These are phyloP conservation scores for Chrysodeixis includens DNA, from an alignment of 2,888 invertebrate genomes.

Conservation along the genomic window DNA sequence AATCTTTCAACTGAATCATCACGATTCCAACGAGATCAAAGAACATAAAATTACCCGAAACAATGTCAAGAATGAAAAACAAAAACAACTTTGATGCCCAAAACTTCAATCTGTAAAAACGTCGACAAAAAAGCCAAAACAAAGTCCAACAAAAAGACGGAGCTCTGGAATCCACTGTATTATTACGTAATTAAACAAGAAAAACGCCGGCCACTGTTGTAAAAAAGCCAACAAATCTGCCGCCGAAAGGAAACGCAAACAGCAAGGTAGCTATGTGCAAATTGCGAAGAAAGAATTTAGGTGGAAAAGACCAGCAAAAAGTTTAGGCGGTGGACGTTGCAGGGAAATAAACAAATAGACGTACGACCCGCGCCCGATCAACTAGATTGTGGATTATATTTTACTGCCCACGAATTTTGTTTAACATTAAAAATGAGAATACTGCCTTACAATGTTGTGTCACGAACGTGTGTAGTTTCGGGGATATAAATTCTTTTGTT, in stretches of 20 bases:
- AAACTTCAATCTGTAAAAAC: constrained; percentile 44
- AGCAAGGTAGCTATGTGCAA: constrained; percentile 77
- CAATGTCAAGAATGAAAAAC: constrained; percentile 32
- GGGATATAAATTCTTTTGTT: constrained; percentile 55
- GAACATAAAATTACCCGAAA: constrained; percentile 30
- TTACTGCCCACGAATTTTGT: constrained; percentile 66
- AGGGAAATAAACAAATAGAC: constrained; percentile 82
- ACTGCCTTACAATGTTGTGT: constrained; percentile 54
- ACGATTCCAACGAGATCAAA: constrained; percentile 37
- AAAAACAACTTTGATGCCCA: constrained; percentile 21
- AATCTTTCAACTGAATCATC: neutral
- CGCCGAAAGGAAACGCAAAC: constrained; percentile 80
- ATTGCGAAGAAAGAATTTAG: constrained; percentile 66
- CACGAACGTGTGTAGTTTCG: constrained; percentile 59
- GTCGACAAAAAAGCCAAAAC: constrained; percentile 43
- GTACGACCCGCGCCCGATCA: constrained; percentile 78
- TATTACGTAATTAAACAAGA: constrained; percentile 79
- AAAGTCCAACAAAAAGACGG: constrained; percentile 47
- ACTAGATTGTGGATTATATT: constrained; percentile 78
- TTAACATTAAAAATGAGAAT: constrained; percentile 61
- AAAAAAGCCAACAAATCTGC: constrained; percentile 81
- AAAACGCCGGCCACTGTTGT: constrained; percentile 66
- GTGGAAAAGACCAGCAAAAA: constrained; percentile 48
- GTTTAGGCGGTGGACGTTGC: constrained; percentile 69
- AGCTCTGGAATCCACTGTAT: constrained; percentile 64